Percentiles rank a stretch among this genome's conserved stretches.
These are phyloP conservation scores for Coenobita brevimanus DNA, from an alignment of 1,140 invertebrate genomes.

Conservation along the genomic window DNA sequence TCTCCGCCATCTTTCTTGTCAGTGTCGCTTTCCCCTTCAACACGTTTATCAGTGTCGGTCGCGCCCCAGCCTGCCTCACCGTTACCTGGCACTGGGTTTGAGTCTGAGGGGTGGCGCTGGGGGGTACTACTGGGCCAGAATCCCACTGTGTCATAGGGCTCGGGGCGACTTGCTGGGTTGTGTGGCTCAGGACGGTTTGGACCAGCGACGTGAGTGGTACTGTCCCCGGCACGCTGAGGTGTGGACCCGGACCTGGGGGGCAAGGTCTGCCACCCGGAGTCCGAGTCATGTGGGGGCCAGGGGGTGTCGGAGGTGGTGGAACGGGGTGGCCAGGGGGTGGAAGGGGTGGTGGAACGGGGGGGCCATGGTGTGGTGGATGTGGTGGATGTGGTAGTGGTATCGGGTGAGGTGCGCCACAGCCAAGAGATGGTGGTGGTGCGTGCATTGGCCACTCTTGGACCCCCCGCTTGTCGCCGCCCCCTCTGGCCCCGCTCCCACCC, in stretches of 20 bases:
- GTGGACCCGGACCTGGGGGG: not conserved
- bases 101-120: not conserved
- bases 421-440: constrained; percentile 58
- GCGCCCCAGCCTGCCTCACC: too few relatives aligned
- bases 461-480: constrained; percentile 12
- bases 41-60: not conserved
- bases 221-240: not conserved
- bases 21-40: not conserved
- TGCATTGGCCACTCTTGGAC: constrained; percentile 48
- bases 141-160: constrained; percentile 13
- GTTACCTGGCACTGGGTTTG: too few relatives aligned
- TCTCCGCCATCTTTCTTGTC: not conserved
- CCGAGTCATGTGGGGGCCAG: not conserved
- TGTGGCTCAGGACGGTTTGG: not conserved
- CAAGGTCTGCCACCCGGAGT: not conserved
- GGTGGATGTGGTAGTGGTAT: not conserved
- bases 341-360: not conserved
- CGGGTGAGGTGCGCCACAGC: constrained; percentile 30
- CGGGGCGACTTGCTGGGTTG: not conserved
- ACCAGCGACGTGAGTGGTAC: not conserved
- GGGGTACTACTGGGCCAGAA: constrained; percentile 38
- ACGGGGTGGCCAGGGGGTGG: not conserved
- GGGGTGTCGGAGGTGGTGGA: not conserved
- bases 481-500: not conserved
- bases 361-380: constrained; percentile 10